Conservation (phyloP, 2,888 invertebrate species). For the Eupithecia inturbata region DNA sequence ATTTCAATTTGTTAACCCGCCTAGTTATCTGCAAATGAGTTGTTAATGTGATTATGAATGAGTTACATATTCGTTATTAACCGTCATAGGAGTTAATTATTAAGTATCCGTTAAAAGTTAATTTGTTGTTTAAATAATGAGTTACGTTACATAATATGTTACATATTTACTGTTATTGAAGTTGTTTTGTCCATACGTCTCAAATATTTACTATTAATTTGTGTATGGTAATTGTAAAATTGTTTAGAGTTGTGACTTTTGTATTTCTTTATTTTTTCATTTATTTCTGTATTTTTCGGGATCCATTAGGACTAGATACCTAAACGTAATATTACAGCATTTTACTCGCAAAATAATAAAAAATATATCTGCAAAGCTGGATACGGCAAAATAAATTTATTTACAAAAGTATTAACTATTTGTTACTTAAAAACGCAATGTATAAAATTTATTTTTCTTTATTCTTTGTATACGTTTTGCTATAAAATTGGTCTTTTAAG, state of each 20-base stretch:
- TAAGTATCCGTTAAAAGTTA: not conserved
- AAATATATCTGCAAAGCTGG: conserved; percentile 11
- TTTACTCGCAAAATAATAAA: conserved; percentile 14
- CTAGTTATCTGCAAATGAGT: not conserved
- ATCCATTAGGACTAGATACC: conserved; percentile 31
- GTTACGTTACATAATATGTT: not conserved
- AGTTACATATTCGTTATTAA: not conserved
- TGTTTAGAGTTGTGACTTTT: not conserved
- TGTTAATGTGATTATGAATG: not conserved
- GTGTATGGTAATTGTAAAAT: not conserved
- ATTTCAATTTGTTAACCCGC: not conserved
- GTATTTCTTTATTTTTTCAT: not conserved
- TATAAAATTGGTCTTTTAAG: conserved; percentile 38
- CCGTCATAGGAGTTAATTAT: not conserved
- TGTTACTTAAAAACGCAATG: conserved; percentile 34
- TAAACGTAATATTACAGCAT: conserved; percentile 19
- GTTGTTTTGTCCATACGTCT: not conserved
- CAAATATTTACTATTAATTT: not conserved
- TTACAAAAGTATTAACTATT: conserved; percentile 23
- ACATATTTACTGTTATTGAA: not conserved
- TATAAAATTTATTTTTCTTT: conserved; percentile 17
- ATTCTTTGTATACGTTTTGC: conserved; percentile 32
- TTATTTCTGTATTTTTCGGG: conserved; percentile 12
- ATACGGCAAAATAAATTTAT: conserved; percentile 17
- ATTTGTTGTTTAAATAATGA: not conserved